Evolutionary conservation across 2,797 vertebrate genomes (phyloP), one percentile per base, ranked within the genome.

Genomic region (Enteromius radiatus): DNA sequence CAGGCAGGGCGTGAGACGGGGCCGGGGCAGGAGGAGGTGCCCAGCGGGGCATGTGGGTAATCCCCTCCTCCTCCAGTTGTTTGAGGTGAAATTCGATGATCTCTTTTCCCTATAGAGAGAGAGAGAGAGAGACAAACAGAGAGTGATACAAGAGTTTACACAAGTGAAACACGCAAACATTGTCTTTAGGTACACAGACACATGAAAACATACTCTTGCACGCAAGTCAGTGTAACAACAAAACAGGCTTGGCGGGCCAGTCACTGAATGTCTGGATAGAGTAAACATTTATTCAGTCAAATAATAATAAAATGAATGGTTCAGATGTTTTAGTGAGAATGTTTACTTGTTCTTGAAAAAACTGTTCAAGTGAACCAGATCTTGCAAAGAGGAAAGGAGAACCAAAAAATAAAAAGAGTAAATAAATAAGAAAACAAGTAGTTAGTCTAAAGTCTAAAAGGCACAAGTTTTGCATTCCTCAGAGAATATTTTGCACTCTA

Each of bases 81-180:
- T 89, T 96, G 87, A 99, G 93, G 91, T 97, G 97, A 91, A 96
- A 96, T 65, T 99, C 97, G 1, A 98, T 97, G 76, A 99, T 98
- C 90, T 99, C 97, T 88, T 98, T 99, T 52, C 97, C 97, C 97
- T 98, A 86, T 4, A 77, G 88, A 88, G 87, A 73, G 76, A 81
- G 87, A 73, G 76, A 81, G 12, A 19, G 61, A 70, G 54, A 63
- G 11, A 80, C 11, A 45, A 19, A 56, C 31, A 76, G 23, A 78
- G 64, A 83, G 26, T 14, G 47, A 45, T 12, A 17, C 33, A n/a
- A 38, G 38, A 33, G 43, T 28, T 59, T 15, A 76, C 64, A 45
- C 28, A 49, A 49, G 28, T 33, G 4, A 26, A 71, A 12, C 69
- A 67, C 28, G 52, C 17, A 56, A 54, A 65, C 77, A 81, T 21